phyloP scores from a whole-genome alignment of 2,888 invertebrate genomes.

The Drosophila colorata region DNA sequence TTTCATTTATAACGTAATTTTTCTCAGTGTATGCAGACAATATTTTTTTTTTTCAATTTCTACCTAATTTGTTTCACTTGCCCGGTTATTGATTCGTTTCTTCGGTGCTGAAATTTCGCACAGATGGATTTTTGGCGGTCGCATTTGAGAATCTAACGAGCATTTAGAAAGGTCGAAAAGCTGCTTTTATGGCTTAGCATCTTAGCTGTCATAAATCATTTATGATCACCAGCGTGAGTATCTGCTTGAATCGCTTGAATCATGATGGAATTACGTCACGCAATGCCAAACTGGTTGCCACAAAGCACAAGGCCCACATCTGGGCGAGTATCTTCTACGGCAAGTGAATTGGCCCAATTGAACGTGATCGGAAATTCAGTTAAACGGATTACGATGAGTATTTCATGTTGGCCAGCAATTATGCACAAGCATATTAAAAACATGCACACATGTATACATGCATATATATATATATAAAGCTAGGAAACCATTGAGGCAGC shows the following conservation, averaged over 20 bases:
- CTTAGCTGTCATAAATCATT: constrained; percentile 34
- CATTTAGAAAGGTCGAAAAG: background rate
- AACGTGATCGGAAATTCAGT: constrained; percentile 35
- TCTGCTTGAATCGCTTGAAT: background rate
- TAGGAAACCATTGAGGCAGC: background rate
- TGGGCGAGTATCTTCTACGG: background rate
- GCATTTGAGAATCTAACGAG: background rate
- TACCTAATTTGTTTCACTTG: background rate
- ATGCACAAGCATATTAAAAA: too few species aligned
- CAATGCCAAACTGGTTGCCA: constrained; percentile 25
- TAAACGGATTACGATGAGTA: constrained; percentile 11
- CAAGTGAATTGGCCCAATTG: constrained; percentile 20
- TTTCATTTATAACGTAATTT: too few species aligned
- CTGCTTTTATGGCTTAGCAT: constrained; percentile 4
- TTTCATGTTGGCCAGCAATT: background rate
- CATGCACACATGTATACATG: background rate
- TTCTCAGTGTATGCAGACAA: too few species aligned
- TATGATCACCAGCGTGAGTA: constrained; percentile 19
- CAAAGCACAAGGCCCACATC: background rate
- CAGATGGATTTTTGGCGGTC: background rate
- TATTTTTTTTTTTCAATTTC: background rate
- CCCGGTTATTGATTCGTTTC: background rate
- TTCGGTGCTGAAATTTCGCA: background rate
- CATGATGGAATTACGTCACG: constrained; percentile 30
- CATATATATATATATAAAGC: background rate